Conservation (phyloP, 2,113 vertebrate species). For the Papio anubis region DNA sequence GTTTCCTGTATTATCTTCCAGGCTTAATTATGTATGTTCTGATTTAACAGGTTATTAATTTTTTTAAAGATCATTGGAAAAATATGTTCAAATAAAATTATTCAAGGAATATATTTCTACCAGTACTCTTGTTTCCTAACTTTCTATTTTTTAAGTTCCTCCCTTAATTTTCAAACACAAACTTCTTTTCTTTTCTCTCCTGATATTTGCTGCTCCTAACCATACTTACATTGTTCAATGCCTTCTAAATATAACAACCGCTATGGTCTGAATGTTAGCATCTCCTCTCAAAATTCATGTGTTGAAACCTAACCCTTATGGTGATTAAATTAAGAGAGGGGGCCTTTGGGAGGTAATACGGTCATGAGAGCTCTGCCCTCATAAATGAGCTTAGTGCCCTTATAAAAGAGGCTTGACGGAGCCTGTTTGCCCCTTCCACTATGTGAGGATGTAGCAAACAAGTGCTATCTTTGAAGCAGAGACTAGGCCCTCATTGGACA, state of each 20-base stretch:
- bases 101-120: background rate
- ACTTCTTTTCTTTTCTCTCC: background rate
- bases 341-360: background rate
- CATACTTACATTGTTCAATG: background rate
- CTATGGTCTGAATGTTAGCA: background rate
- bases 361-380: background rate
- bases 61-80: background rate
- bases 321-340: background rate
- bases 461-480: background rate
- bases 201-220: background rate
- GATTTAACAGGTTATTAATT: background rate
- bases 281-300: background rate
- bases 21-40: background rate
- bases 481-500: background rate
- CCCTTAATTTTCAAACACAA: background rate
- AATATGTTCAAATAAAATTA: slow-evolving; percentile 23
- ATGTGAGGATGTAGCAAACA: background rate
- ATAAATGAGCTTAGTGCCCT: background rate
- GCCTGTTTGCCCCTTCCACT: background rate
- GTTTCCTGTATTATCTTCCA: background rate
- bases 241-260: background rate
- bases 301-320: background rate
- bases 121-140: background rate
- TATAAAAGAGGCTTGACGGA: background rate
- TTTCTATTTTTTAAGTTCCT: background rate